These are phyloP conservation scores for Gryllus bimaculatus DNA, from an alignment of 1,140 invertebrate genomes.

Conservation along the genomic window DNA sequence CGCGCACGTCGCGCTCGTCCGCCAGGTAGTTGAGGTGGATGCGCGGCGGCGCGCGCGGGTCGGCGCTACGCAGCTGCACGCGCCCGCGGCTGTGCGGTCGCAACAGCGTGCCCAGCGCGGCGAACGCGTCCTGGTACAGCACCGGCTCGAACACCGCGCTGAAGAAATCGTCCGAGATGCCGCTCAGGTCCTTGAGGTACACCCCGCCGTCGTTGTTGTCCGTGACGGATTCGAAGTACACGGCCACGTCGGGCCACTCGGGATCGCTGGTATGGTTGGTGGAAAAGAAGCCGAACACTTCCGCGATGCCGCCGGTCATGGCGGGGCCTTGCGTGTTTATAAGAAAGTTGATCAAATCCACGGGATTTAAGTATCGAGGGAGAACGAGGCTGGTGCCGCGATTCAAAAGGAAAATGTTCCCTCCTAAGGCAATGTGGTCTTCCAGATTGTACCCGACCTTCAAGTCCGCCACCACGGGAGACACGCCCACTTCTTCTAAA, in stretches of 20 bases:
- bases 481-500: constrained; percentile 34
- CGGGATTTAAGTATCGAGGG: background rate
- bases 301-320: constrained; percentile 69
- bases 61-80: constrained; percentile 60
- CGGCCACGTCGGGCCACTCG: constrained; percentile 82
- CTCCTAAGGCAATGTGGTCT: constrained; percentile 11
- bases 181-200: constrained; percentile 60
- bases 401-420: constrained; percentile 21
- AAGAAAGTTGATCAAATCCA: constrained; percentile 41
- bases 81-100: constrained; percentile 74
- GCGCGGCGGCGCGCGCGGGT: constrained; percentile 76
- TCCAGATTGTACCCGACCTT: constrained; percentile 43
- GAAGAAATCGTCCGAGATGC: constrained; percentile 68
- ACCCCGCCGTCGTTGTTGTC: constrained; percentile 50
- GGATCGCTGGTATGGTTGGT: constrained; percentile 74
- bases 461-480: constrained; percentile 37
- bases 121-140: constrained; percentile 59
- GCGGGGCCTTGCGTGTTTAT: constrained; percentile 62
- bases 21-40: constrained; percentile 85
- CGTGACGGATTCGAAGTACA: constrained; percentile 77
- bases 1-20: constrained; percentile 63
- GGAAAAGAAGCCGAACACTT: constrained; percentile 73
- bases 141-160: constrained; percentile 59
- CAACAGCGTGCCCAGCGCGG: constrained; percentile 76
- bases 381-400: constrained; percentile 40